Evolutionary conservation across 2,888 invertebrate genomes (phyloP).

Genomic region (Poecilus cupreus): DNA sequence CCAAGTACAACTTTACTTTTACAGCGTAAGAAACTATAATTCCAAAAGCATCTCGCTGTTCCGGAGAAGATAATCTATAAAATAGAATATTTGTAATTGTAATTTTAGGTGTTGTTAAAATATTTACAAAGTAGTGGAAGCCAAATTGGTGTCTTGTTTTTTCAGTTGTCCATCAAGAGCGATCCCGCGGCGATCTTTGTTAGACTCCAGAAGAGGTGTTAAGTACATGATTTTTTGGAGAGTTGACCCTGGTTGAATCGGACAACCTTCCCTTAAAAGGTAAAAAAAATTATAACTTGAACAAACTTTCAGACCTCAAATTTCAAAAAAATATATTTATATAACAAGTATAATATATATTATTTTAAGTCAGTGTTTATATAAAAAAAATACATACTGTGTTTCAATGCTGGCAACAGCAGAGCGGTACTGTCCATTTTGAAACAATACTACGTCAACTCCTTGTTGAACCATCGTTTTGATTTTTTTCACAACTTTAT

Average conservation of each 20-base stretch:
- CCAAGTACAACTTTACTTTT: constrained; percentile 94
- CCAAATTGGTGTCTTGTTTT: constrained; percentile 87
- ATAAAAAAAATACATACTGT: constrained; percentile 87
- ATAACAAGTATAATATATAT: too few relatives aligned
- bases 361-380: too few relatives aligned
- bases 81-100: constrained; percentile 38
- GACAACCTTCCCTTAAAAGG: constrained; percentile 89
- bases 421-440: constrained; percentile 95
- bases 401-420: constrained; percentile 92
- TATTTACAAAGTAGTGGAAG: constrained; percentile 92
- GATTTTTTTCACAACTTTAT: constrained; percentile 96
- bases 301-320: too few relatives aligned
- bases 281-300: too few relatives aligned
- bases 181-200: constrained; percentile 90
- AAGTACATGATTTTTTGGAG: constrained; percentile 93
- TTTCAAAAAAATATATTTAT: too few relatives aligned
- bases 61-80: constrained; percentile 81
- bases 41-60: constrained; percentile 94
- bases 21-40: constrained; percentile 97
- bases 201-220: constrained; percentile 84
- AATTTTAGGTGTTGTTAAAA: constrained; percentile 12
- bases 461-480: constrained; percentile 95
- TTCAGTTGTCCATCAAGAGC: constrained; percentile 94
- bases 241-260: constrained; percentile 89
- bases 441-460: constrained; percentile 96